Conservation (phyloP, 2,888 invertebrate genomes). For the Pantelozetes paolii region DNA sequence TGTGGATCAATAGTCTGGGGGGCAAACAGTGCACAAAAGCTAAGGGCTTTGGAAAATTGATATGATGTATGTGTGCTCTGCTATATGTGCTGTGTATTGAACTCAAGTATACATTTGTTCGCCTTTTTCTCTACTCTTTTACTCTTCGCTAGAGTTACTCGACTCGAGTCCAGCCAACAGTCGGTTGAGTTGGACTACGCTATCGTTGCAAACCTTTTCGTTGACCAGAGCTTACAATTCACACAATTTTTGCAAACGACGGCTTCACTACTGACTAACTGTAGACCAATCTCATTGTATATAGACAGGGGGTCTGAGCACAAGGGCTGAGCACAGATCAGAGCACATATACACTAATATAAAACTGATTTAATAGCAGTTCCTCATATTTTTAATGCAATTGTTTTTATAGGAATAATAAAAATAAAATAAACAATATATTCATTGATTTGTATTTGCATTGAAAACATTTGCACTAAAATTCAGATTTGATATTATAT, state of each 20-base stretch:
- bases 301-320: constrained; percentile 32
- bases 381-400: constrained; percentile 6
- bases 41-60: constrained; percentile 35
- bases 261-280: not conserved
- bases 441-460: constrained; percentile 11
- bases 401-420: constrained; percentile 14
- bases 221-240: constrained; percentile 33
- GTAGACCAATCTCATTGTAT: constrained; percentile 30
- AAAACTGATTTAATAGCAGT: not conserved
- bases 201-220: constrained; percentile 16
- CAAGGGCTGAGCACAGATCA: not conserved
- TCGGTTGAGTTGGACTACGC: constrained; percentile 9
- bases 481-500: constrained; percentile 20
- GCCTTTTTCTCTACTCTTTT: not conserved
- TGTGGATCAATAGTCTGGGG: constrained; percentile 29
- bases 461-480: constrained; percentile 25
- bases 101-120: constrained; percentile 28
- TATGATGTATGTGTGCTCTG: constrained; percentile 15
- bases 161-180: not conserved
- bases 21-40: constrained; percentile 28
- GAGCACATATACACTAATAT: not conserved
- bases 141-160: constrained; percentile 25
- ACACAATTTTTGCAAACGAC: not conserved
- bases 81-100: not conserved
- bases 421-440: constrained; percentile 19